These are phyloP conservation scores for Madoqua kirkii DNA, from an alignment of 2,113 vertebrate species.

Conservation along the genomic window DNA sequence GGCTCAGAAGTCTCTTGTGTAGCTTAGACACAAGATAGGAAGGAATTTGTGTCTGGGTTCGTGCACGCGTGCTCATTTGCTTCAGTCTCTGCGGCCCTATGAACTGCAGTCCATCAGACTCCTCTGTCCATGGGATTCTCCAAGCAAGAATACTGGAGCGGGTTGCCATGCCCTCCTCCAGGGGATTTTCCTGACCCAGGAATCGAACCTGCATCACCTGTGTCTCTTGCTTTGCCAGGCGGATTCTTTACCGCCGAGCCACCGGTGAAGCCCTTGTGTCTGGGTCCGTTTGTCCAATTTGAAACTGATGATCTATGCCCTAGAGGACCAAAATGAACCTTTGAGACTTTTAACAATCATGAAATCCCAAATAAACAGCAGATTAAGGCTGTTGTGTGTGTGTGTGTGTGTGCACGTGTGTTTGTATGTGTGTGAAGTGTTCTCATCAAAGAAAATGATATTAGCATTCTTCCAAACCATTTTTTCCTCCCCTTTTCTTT, in stretches of 20 bases:
- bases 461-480: background rate
- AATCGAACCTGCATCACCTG: background rate
- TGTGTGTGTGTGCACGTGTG: accelerated
- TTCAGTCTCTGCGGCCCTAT: background rate
- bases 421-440: background rate
- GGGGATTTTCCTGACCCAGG: background rate
- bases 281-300: background rate
- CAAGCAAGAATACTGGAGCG: background rate
- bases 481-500: background rate
- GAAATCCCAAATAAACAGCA: background rate
- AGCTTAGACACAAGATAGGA: background rate
- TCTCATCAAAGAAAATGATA: too few species aligned
- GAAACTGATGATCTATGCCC: background rate
- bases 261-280: background rate
- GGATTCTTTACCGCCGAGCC: background rate
- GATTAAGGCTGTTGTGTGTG: background rate
- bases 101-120: background rate
- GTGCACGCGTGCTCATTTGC: background rate
- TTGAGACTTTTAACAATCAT: background rate
- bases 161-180: background rate
- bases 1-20: background rate
- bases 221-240: background rate
- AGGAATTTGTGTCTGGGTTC: background rate
- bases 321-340: background rate
- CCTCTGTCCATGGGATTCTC: background rate